These are phyloP conservation scores for Corydoras sp. DNA, from an alignment of 2,113 vertebrate genomes.

Conservation along the genomic window DNA sequence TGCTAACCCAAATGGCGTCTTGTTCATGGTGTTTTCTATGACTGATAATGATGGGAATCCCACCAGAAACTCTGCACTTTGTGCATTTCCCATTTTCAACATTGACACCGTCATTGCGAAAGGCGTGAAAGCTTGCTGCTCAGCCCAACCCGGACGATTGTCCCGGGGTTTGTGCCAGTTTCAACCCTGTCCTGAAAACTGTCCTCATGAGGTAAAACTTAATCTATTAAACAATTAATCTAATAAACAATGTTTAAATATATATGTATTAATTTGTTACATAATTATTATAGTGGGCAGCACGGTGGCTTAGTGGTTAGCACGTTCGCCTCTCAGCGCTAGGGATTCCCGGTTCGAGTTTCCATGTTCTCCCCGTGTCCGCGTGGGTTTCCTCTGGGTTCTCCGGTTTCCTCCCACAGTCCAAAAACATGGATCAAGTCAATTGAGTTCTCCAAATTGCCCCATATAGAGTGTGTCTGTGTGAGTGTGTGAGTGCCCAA, in stretches of 20 bases:
- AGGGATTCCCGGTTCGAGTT: too few relatives aligned
- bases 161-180: constrained; percentile 80
- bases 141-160: constrained; percentile 54
- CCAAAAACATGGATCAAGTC: too few relatives aligned
- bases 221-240: neutral
- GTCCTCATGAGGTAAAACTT: constrained; percentile 79
- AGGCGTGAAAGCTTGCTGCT: constrained; percentile 79
- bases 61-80: constrained; percentile 71
- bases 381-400: too few relatives aligned
- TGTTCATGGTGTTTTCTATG: constrained; percentile 79
- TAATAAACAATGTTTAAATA: neutral
- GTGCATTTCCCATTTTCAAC: constrained; percentile 76
- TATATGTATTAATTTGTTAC: neutral
- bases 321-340: too few relatives aligned
- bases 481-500: too few relatives aligned
- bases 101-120: constrained; percentile 73
- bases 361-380: too few relatives aligned
- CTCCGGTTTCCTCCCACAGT: too few relatives aligned
- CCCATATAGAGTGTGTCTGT: too few relatives aligned
- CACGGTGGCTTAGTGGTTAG: too few relatives aligned
- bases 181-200: constrained; percentile 70
- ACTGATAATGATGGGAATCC: constrained; percentile 55
- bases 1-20: constrained; percentile 70
- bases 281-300: too few relatives aligned
- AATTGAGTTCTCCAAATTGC: too few relatives aligned